Evolutionary conservation across 1,140 invertebrate genomes (phyloP).

Genomic region (Lycorma delicatula): DNA sequence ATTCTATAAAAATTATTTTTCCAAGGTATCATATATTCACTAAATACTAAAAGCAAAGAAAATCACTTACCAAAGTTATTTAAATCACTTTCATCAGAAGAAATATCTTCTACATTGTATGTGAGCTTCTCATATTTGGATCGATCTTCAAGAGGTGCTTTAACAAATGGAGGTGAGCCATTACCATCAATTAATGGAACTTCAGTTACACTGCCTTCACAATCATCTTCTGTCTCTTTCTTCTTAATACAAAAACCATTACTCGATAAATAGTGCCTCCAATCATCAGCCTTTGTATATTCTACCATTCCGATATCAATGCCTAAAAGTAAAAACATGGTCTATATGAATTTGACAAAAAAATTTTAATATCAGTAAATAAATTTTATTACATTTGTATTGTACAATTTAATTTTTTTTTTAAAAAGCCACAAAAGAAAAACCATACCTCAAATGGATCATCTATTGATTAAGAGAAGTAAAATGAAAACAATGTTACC

Average conservation of each 20-base stretch:
- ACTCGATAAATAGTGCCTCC: slow-evolving; percentile 10
- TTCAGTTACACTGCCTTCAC: slow-evolving; percentile 31
- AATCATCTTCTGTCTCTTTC: slow-evolving; percentile 32
- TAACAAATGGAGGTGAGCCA: slow-evolving; percentile 47
- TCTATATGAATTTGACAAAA: no score
- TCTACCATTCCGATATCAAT: no score
- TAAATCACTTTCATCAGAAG: slow-evolving; percentile 42
- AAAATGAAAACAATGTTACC: no score
- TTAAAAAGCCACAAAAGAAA: no score
- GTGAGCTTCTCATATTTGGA: slow-evolving; percentile 74
- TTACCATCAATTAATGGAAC: slow-evolving; percentile 25
- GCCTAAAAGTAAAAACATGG: no score
- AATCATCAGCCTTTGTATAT: slow-evolving; percentile 13
- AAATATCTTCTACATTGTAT: slow-evolving; percentile 45
- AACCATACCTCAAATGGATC: no score
- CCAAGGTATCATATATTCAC: neutral
- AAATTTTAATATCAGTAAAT: no score
- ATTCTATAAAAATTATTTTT: neutral
- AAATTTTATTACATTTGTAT: no score
- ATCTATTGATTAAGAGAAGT: no score
- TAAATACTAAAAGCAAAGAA: no score
- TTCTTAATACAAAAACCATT: slow-evolving; percentile 5
- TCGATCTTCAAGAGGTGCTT: slow-evolving; percentile 56
- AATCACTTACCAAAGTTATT: slow-evolving; percentile 28
- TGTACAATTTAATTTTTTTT: no score